Base-by-base conservation (phyloP, 2,888 invertebrate species). In the Caenorhabditis sinica region DNA sequence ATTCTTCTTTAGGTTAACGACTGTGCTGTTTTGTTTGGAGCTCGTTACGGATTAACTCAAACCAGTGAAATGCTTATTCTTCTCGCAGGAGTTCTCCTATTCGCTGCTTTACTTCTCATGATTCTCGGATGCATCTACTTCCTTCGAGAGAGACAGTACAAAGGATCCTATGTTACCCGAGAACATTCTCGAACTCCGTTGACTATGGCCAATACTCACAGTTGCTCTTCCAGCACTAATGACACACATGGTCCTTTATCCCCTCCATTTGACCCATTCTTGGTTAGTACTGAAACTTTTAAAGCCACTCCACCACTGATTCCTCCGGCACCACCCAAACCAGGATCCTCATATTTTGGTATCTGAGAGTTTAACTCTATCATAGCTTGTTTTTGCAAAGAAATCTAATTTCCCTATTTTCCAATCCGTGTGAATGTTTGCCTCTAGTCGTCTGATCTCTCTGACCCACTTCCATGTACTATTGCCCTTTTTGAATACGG, bases 11-110 rank as follows among this genome's bases (percentile, higher is more conserved):
- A 91, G 87, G 90, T 92, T 30, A 92, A 91, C 84, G 92, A 92
- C 81, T 92, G 92, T 69, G 91, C 91, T 23, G 89, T 92, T 11
- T 83, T 92, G 13, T 91, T 92, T 83, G 91, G 90, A 28, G 89
- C 90, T n/a, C 86, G 88, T 33, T 92, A 92, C 85, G 92, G 92
- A n/a, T 84, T 92, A 33, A 88, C 90, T 17, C 92, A 92, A 75
- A 88, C 85, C 20, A 80, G 82, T 69, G 90, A 90, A 65, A 77
- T 91, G 66, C 80, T 88, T 69, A 87, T 91, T 40, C 83, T 92
- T 6, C 88, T 91, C 15, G 88, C 89, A 45, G 90, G 87, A 8
- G 72, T 92, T 9, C 87, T 92, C 23, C 66, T 88, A 8, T 86
- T 89, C 20, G 90, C 88, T 20, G 69, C 88, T 2, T 33, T 90